Conservation (phyloP, 2,113 vertebrate genomes). For the Anoplopoma fimbria region DNA sequence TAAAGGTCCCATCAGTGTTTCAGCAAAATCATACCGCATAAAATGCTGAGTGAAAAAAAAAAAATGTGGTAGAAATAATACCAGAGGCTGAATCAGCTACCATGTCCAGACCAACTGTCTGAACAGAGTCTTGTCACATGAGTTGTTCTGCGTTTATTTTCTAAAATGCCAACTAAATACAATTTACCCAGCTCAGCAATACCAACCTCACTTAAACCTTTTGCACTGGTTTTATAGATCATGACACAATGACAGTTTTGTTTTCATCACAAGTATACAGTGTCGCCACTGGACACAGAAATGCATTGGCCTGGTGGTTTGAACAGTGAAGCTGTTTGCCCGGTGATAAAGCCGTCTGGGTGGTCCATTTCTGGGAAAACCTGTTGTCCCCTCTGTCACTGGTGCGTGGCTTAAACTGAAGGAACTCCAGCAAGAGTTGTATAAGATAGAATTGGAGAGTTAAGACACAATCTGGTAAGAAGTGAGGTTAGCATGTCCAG, state of each 20-base stretch:
- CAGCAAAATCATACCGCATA: neutral
- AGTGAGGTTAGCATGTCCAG: neutral
- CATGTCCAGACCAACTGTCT: constrained; percentile 26
- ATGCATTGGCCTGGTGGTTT: constrained; percentile 34
- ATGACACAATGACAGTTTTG: constrained; percentile 11
- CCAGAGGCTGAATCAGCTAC: constrained; percentile 42
- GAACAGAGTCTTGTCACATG: constrained; percentile 35
- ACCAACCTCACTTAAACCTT: constrained; percentile 13
- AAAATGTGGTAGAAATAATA: constrained; percentile 1
- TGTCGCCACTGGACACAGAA: constrained; percentile 30
- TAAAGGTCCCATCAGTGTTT: neutral
- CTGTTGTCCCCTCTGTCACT: constrained; percentile 35
- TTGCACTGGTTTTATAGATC: constrained; percentile 32
- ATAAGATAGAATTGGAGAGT: neutral
- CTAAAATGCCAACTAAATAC: constrained; percentile 28
- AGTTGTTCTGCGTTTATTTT: constrained; percentile 17
- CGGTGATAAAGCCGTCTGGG: constrained; percentile 39
- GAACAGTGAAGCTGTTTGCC: constrained; percentile 25
- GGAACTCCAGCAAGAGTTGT: neutral
- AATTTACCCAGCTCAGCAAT: constrained; percentile 24
- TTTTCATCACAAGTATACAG: constrained; percentile 19
- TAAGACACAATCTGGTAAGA: neutral
- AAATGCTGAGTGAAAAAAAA: constrained; percentile 23
- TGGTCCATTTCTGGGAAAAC: constrained; percentile 64
- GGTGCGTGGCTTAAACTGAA: neutral